Base-by-base conservation (phyloP, 2,888 invertebrate species). In the Reticulitermes lucifugus region DNA sequence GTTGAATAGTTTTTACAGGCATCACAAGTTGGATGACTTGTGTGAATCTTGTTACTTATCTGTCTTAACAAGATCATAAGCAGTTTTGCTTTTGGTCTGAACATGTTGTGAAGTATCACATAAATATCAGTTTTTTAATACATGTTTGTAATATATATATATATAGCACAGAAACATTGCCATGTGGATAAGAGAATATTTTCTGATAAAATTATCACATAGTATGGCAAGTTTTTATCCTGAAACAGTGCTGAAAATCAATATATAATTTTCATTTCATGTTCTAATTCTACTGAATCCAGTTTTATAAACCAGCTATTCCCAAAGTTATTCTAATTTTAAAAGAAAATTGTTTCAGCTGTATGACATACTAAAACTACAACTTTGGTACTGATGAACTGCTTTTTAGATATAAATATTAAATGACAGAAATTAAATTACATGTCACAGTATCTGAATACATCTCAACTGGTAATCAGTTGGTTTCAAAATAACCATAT, bases 171-270 rank as follows among this genome's bases (percentile, higher is more conserved):
- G 60, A 80, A 60, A 80, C 35, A 59, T 80, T 35, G 60, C 25
- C 41, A 59, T 29, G 51, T 43, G 55, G 51, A 80, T 22, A 60
- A 83, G 51, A 59, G 29, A 77, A 84, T 79, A 79, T 79, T 84
- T 84, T 84, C 84, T 84, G 75, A 83, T 84, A 41, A 84, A 65
- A 84, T 84, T 79, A 59, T 65, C 84, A 84, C 65, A 83, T 83
- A 73, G 73, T 55, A 83, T 75, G 35, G 55, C 71, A 71, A 46
- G 59, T 73, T 83, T 84, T 84, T 84, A 84, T 84, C 43, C 59
- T 51, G 21, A 77, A 81, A 22, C 77, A 46, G n/a, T 46, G 73
- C 73, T 41, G 41, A 41, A 73, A 73, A 41, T 73, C 59, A 60
- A 81, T 55, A 81, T 55, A 41, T 65, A 55, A 22, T 60, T 60